Evolutionary conservation across 2,113 vertebrate genomes (phyloP), one percentile per base, ranked within the genome.

Genomic region (Symphodus melops): DNA sequence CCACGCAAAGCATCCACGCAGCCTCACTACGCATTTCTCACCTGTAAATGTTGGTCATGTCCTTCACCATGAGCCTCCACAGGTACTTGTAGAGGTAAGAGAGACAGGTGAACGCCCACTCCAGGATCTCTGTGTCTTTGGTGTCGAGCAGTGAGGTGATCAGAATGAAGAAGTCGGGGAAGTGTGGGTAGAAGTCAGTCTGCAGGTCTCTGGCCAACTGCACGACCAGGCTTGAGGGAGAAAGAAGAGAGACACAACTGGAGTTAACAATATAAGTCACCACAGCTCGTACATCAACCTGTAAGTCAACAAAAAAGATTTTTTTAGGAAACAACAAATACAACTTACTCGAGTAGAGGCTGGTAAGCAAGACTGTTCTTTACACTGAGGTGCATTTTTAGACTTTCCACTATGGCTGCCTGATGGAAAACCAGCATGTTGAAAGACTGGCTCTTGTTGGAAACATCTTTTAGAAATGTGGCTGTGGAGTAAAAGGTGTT

Each of bases 41-140:
- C 98, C 96, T 96, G 94, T 99, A 99, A 83, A 99, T 97, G 52
- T 73, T 95, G 64, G 86, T 25, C 93, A 99, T 97, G 83, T 99
- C 98, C 85, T 97, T 98, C 60, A 97, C 96, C 97, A 99, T 98
- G 56, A 97, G 75, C 66, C 96, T 95, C 98, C 98, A 99, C 52
- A 99, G 93, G 72, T 99, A 98, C 85, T 99, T 99, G 92, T 96
- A 99, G 25, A 99, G 95, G 81, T 98, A 99, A 0, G 97, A 98
- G 55, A 99, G 94, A 20, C 95, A 95, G 0, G 96, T 98, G 87
- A 99, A 99, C 33, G 94, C 94, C 97, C 97, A 98, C 90, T 99
- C 98, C 76, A 99, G 83, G 68, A 95, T 84, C 36, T 98, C 96
- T 0, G 97, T 98, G 90, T 99, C 95, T 87, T 97, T 96, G 0